Evolutionary conservation across 64 coral and sea anemone genomes (phyloP), one percentile per base, ranked within the genome.

Genomic region (Pachyseris speciosa): DNA sequence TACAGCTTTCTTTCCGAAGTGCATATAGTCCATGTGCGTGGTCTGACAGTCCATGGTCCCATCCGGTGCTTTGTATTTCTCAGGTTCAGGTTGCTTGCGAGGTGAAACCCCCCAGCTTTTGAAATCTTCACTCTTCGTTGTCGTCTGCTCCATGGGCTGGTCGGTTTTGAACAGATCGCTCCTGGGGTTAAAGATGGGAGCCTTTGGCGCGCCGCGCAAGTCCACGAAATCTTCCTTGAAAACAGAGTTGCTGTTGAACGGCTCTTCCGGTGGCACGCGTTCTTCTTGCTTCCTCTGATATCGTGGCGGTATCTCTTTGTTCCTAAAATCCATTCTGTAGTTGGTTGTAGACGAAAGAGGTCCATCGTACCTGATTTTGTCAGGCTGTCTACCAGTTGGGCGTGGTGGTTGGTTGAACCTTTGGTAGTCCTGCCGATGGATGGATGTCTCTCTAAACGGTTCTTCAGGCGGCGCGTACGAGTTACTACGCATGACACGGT

Each of bases 171-270:
- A 98, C 20, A 98, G 78, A 83, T 98, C 86, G 39, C 94, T 95
- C 10, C 68, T 84, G 48, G 93, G 94, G 13, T 91, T 86, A 52
- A 57, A 98, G 32, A 93, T 89, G 8, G 88, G 81, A 45, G 96
- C 93, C 74, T 95, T 95, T 12, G 85, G 90, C 4, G 86, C 93
- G 20, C 85, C 81, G 37, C 80, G 78, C 5, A 92, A 75, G 69
- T 98, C 89, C 10, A 72, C 77, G 37, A 90, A 98, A 84, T 98
- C 93, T 28, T 79, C 66, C 25, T 80, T 92, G 67, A 95, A 94
- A 38, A 98, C 88, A 5, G 96, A 95, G 10, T 94, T 98, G 44
- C 80, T 87, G 43, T 89, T 90, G 42, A 98, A 98, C n/a, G 96
- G 93, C 20, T 84, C 86, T 37, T 88, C 66, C 0, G 96, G 96